Conservation (phyloP, 2,888 invertebrate genomes). For the Pyrocoelia pectoralis region DNA sequence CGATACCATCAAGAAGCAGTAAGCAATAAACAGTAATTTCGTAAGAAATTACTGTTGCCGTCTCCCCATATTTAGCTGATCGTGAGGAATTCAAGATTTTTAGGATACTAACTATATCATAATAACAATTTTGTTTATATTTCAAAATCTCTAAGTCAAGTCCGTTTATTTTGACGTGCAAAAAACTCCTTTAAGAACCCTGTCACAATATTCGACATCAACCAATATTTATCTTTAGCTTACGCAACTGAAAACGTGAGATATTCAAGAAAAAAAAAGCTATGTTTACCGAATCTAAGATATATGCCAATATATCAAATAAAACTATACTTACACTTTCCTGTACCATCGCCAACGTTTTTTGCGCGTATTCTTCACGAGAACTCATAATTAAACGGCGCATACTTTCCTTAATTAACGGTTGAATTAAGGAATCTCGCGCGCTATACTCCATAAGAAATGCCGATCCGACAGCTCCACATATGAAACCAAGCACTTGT, state of each 20-base stretch:
- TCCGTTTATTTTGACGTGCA: slow-evolving; percentile 40
- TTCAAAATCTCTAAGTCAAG: slow-evolving; percentile 40
- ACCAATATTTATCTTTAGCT: slow-evolving; percentile 54
- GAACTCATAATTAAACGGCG: slow-evolving; percentile 79
- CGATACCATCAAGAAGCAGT: slow-evolving; percentile 24
- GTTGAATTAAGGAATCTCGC: slow-evolving; percentile 81
- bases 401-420: slow-evolving; percentile 75
- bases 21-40: slow-evolving; percentile 29
- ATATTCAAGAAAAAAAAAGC: slow-evolving; percentile 45
- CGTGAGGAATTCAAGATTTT: slow-evolving; percentile 14
- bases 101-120: slow-evolving; percentile 28
- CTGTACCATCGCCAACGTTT: slow-evolving; percentile 80
- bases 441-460: slow-evolving; percentile 83
- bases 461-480: slow-evolving; percentile 77
- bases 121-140: slow-evolving; percentile 44
- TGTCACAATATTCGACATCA: slow-evolving; percentile 50
- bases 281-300: slow-evolving; percentile 47
- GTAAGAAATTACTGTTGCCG: slow-evolving; percentile 23
- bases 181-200: slow-evolving; percentile 45
- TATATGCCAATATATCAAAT: slow-evolving; percentile 35
- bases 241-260: slow-evolving; percentile 48
- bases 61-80: slow-evolving; percentile 14
- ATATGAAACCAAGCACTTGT: slow-evolving; percentile 74
- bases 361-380: slow-evolving; percentile 72
- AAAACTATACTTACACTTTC: slow-evolving; percentile 73